These are phyloP conservation scores for Barbus barbus DNA, from an alignment of 2,113 vertebrate species.

Conservation along the genomic window DNA sequence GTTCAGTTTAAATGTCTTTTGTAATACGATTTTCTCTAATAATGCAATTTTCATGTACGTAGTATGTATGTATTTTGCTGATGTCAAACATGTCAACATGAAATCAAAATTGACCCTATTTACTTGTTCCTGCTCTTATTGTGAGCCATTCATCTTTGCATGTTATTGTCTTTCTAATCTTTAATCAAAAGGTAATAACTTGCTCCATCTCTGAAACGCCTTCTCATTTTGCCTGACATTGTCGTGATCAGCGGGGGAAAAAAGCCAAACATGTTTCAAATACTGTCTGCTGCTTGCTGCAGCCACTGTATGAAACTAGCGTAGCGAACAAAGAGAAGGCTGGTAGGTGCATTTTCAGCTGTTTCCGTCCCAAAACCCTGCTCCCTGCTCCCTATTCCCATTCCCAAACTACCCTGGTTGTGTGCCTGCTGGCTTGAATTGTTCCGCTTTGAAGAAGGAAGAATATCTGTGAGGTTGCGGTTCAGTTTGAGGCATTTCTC, in stretches of 20 bases:
- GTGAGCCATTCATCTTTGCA: neutral
- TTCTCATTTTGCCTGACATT: conserved; percentile 6
- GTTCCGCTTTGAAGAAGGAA: neutral
- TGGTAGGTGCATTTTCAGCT: conserved; percentile 28
- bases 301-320: neutral
- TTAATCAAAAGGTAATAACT: conserved; percentile 11
- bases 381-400: conserved; percentile 10
- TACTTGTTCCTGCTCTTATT: neutral
- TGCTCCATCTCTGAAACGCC: neutral
- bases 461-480: conserved; percentile 6
- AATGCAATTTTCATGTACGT: neutral
- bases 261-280: conserved; percentile 17
- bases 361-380: conserved; percentile 14
- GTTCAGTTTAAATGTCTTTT: neutral
- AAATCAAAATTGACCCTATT: neutral
- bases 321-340: neutral
- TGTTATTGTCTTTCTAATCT: conserved; percentile 16
- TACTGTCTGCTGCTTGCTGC: neutral
- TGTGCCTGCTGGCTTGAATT: conserved; percentile 29
- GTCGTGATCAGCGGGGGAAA: neutral
- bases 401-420: neutral
- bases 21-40: neutral
- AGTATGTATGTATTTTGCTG: neutral
- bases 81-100: neutral
- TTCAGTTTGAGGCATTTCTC: conserved; percentile 18